Conservation (phyloP, 2,113 vertebrate species). For the Tragelaphus scriptus region DNA sequence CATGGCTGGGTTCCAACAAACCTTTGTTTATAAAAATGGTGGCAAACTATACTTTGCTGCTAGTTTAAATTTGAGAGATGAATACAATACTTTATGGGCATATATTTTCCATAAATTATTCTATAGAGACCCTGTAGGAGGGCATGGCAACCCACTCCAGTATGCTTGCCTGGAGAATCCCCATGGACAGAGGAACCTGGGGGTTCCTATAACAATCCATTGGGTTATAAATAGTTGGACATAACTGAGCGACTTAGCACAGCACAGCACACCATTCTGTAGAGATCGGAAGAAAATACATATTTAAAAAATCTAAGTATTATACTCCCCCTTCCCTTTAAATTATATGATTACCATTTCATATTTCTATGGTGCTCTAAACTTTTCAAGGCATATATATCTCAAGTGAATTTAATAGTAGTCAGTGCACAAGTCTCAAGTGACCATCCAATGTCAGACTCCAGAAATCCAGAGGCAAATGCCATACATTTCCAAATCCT, state of each 20-base stretch:
- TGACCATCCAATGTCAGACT: background rate
- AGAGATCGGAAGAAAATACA: background rate
- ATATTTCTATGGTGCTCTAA: background rate
- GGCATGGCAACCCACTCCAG: background rate
- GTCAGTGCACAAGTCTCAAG: background rate
- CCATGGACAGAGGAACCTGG: background rate
- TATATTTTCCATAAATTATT: background rate
- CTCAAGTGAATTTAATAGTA: background rate
- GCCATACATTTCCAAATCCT: background rate
- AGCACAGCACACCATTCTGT: background rate
- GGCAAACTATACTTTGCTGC: background rate
- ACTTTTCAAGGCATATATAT: background rate
- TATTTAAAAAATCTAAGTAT: background rate
- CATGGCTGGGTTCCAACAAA: background rate
- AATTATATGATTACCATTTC: background rate
- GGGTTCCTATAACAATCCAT: background rate
- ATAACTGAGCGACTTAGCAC: background rate
- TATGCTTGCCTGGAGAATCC: background rate
- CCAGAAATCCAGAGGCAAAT: background rate
- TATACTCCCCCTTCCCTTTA: background rate
- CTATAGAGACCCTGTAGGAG: background rate
- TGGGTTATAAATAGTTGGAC: background rate
- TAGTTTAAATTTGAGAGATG: background rate
- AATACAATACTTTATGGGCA: background rate
- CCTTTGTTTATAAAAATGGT: background rate